A percentile compares a stretch with the other conserved stretches of the same genome.
Evolutionary conservation across 2,797 vertebrate species (phyloP).

Genomic region (Crypturellus tataupa): DNA sequence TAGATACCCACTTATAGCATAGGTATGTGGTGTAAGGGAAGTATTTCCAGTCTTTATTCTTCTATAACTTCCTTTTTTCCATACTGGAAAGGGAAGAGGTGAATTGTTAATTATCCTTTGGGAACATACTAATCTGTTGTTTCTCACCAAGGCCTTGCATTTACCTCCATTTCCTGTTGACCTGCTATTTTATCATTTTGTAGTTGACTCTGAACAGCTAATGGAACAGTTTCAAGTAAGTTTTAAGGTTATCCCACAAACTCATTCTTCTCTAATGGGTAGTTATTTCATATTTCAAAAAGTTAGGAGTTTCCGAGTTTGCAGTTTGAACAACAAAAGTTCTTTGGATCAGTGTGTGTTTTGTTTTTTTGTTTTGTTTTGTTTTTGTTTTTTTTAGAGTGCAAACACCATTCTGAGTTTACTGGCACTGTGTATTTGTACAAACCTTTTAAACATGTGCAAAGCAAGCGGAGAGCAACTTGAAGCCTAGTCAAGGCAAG

Average conservation of each 20-base stretch:
- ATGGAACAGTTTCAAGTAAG: background rate
- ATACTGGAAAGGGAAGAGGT: slow-evolving; percentile 66
- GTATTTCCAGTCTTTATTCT: slow-evolving; percentile 69
- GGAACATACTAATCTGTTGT: slow-evolving; percentile 36
- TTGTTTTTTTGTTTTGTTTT: too few species aligned
- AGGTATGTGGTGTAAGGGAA: slow-evolving; percentile 12
- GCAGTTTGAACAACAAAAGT: background rate
- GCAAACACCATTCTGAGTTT: background rate
- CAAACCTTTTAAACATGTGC: accelerated
- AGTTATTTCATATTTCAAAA: background rate
- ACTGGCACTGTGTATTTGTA: background rate
- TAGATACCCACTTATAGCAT: slow-evolving; percentile 34
- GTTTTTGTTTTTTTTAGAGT: background rate
- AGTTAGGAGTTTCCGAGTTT: background rate
- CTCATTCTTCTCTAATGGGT: background rate
- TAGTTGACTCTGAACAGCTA: background rate
- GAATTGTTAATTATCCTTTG: slow-evolving; percentile 71
- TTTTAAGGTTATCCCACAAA: background rate
- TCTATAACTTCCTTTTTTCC: slow-evolving; percentile 67
- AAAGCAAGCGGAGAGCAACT: background rate
- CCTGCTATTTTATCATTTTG: background rate
- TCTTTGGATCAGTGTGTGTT: background rate
- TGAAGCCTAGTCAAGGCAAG: background rate
- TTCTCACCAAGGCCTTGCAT: slow-evolving; percentile 53
- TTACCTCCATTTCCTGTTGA: slow-evolving; percentile 55